Evolutionary conservation across 2,113 vertebrate genomes (phyloP).

Genomic region (Ellobius talpinus): DNA sequence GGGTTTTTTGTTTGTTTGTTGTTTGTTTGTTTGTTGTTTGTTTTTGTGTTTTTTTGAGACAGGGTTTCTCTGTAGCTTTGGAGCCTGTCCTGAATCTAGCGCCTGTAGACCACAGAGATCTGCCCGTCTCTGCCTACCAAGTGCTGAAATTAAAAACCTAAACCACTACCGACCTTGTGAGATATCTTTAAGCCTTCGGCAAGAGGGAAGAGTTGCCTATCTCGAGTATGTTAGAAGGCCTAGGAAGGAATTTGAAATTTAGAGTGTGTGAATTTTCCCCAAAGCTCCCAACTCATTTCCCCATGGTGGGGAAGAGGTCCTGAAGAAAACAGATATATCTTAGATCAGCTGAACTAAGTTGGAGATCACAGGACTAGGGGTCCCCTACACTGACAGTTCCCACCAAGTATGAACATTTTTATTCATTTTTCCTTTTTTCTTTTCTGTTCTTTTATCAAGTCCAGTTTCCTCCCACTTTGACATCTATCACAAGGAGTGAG

Average conservation of each 20-base stretch:
- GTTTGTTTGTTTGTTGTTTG: too few species aligned
- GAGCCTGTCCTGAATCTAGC: too few species aligned
- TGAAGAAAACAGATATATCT: not conserved
- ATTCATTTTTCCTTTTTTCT: not conserved
- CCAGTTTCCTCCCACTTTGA: not conserved
- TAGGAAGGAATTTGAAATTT: not conserved
- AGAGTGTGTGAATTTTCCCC: not conserved
- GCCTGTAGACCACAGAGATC: too few species aligned
- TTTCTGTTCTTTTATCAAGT: not conserved
- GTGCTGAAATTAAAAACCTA: too few species aligned
- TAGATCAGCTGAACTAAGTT: not conserved
- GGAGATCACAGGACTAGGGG: not conserved
- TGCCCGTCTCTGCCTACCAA: too few species aligned
- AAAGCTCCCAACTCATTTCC: not conserved
- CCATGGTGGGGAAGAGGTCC: not conserved
- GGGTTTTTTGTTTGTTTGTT: too few species aligned
- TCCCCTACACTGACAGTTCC: not conserved
- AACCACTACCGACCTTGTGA: fast-evolving
- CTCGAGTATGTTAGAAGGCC: not conserved
- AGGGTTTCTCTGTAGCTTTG: too few species aligned
- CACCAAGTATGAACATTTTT: not conserved
- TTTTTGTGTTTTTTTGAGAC: too few species aligned
- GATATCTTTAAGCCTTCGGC: not conserved
- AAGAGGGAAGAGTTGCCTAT: not conserved
- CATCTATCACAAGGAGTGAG: not conserved